phyloP scores from a whole-genome alignment of 2,113 vertebrate species.

The Pachyramphus minor region DNA sequence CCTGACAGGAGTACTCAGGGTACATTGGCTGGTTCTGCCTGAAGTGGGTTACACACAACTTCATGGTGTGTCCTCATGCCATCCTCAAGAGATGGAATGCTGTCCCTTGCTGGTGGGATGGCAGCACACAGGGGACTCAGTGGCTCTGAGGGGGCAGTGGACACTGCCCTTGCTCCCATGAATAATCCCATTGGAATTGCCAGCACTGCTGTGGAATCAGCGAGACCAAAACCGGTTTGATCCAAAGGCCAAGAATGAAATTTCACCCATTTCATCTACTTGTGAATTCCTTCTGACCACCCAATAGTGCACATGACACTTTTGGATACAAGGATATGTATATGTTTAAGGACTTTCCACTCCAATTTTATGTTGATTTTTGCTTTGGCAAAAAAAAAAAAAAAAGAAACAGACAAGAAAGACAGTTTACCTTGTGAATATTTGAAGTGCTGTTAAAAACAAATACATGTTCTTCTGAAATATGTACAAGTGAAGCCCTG shows the following conservation, averaged over 20 bases:
- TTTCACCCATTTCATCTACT: background rate
- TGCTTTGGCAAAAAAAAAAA: background rate
- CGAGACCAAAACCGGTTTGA: background rate
- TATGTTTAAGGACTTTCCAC: background rate
- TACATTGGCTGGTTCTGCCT: background rate
- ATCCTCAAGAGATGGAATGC: background rate
- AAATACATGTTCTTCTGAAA: background rate
- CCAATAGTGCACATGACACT: rapidly evolving
- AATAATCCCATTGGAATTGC: background rate
- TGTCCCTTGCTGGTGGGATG: background rate
- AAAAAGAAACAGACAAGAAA: rapidly evolving
- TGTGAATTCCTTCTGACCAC: background rate
- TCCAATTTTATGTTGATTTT: background rate
- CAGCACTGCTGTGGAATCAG: background rate
- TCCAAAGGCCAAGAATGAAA: background rate
- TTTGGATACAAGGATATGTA: background rate
- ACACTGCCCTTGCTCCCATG: background rate
- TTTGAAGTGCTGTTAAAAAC: background rate
- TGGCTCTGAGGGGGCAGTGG: background rate
- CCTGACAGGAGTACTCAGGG: background rate
- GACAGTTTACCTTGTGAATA: background rate
- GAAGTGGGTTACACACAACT: background rate
- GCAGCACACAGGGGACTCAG: background rate
- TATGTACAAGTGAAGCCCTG: background rate
- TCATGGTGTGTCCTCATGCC: background rate